Conservation (phyloP, 2,113 vertebrate genomes). For the Nipponia nippon region DNA sequence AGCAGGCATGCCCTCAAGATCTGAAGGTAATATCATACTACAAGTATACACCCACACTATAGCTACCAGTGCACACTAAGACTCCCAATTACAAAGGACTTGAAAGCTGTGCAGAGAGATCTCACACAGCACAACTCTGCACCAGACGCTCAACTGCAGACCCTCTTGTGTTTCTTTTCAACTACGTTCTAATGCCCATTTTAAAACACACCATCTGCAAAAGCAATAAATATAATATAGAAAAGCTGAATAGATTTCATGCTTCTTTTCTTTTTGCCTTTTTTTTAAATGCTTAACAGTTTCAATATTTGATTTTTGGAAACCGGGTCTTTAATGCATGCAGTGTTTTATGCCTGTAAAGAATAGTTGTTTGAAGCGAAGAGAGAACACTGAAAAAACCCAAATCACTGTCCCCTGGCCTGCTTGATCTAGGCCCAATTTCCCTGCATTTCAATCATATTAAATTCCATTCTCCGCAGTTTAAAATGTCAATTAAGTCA, state of each 20-base stretch:
- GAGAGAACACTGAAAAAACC: neutral
- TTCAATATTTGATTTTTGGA: neutral
- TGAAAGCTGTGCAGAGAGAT: neutral
- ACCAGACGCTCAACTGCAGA: neutral
- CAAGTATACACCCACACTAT: neutral
- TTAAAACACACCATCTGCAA: neutral
- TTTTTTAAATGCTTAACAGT: neutral
- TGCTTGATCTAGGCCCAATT: neutral
- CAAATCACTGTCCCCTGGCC: neutral
- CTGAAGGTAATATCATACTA: neutral
- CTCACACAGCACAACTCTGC: neutral
- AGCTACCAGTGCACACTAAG: neutral
- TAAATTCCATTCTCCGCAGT: neutral
- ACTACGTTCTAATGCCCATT: neutral
- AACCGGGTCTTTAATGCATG: neutral
- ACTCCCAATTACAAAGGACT: neutral
- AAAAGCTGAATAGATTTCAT: neutral
- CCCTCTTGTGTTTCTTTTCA: neutral
- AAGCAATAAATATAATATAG: neutral
- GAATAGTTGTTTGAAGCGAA: neutral
- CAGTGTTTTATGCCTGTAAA: neutral
- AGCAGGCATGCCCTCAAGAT: neutral
- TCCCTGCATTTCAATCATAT: neutral
- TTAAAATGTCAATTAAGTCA: neutral
- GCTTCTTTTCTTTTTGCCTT: neutral